Percentiles rank a stretch among this genome's conserved stretches.
Conservation (phyloP, 2,113 vertebrate genomes). For the Platysternon megacephalum region DNA sequence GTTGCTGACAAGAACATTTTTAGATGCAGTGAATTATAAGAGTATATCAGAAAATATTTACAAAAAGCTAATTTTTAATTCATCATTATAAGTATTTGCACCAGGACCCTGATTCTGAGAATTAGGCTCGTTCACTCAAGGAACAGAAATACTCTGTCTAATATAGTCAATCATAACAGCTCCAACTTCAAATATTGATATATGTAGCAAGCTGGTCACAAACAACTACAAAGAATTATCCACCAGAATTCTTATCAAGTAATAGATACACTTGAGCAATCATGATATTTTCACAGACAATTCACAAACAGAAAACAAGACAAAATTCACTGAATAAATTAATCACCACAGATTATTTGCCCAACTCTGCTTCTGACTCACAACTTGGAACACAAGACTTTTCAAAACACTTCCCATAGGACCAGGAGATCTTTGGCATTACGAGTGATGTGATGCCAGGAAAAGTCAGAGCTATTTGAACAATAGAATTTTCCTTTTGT, state of each 20-base stretch:
- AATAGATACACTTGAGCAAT: neutral
- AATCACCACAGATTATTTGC: neutral
- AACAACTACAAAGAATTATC: neutral
- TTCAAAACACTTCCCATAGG: neutral
- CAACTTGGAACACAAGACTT: neutral
- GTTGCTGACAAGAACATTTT: neutral
- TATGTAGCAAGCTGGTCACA: neutral
- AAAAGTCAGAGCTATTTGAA: neutral
- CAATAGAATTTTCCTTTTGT: neutral
- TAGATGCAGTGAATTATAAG: neutral
- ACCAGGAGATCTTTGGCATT: neutral
- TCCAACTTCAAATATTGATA: neutral
- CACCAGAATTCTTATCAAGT: neutral
- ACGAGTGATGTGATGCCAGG: neutral
- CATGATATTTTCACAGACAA: neutral
- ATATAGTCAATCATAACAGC: neutral
- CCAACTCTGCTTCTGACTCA: neutral
- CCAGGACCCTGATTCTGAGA: neutral
- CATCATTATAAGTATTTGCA: neutral
- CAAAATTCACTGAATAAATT: neutral
- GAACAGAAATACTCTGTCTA: neutral
- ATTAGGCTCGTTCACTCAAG: neutral
- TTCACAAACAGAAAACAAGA: neutral
- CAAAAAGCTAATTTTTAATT: neutral
- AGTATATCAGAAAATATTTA: neutral